These are phyloP conservation scores for Gymnobelideus leadbeateri DNA, from an alignment of 2,113 vertebrate genomes.

Conservation along the genomic window DNA sequence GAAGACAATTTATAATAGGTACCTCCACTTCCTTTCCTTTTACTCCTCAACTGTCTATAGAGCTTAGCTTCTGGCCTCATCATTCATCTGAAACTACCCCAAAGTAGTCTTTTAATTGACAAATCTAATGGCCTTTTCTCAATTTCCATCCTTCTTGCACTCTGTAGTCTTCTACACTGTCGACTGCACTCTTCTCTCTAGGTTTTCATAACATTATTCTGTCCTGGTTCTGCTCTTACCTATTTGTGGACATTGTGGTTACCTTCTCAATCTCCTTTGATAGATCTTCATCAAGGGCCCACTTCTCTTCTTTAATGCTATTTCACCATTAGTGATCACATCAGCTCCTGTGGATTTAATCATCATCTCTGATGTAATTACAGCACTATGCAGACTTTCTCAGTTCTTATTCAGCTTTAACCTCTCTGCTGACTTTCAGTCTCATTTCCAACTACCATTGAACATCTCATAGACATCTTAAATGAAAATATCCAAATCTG, in stretches of 20 bases:
- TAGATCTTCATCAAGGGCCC: not conserved
- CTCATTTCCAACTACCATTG: not conserved
- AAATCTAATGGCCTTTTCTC: not conserved
- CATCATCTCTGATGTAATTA: not conserved
- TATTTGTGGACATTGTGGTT: not conserved
- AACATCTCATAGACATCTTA: no score
- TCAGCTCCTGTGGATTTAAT: not conserved
- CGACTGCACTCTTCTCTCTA: no score
- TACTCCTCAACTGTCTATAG: not conserved
- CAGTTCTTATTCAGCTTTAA: not conserved
- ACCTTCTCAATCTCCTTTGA: not conserved
- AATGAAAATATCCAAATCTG: no score
- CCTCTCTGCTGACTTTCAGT: not conserved
- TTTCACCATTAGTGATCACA: not conserved
- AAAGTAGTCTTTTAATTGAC: not conserved
- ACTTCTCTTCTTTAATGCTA: not conserved
- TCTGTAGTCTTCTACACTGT: not conserved
- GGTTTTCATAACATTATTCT: no score
- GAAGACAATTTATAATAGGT: not conserved
- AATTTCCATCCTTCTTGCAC: not conserved
- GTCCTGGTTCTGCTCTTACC: not conserved
- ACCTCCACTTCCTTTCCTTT: not conserved
- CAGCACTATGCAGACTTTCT: not conserved
- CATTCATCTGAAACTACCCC: not conserved
- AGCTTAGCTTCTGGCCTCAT: not conserved